These are phyloP conservation scores for Eulimnadia texana DNA, from an alignment of 1,140 invertebrate genomes.

Conservation along the genomic window DNA sequence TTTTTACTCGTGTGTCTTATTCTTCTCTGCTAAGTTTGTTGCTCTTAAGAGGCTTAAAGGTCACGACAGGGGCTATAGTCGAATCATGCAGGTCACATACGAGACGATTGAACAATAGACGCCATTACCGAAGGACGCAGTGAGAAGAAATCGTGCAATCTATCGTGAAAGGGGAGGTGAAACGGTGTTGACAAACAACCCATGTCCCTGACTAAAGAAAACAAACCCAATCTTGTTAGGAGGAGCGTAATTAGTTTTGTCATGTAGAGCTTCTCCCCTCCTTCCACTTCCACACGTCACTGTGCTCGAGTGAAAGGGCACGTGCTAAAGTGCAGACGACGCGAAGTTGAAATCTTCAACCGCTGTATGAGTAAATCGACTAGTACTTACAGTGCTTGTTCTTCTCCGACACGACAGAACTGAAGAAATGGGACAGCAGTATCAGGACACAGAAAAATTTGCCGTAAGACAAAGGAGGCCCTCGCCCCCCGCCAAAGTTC, in stretches of 20 bases:
- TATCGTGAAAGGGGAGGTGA: neutral
- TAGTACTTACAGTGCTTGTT: constrained; percentile 15
- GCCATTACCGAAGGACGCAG: too few species aligned
- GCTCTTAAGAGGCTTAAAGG: too few species aligned
- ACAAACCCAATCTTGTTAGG: neutral
- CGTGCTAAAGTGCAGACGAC: neutral
- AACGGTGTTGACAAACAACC: neutral
- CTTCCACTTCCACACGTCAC: too few species aligned
- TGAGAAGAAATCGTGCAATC: too few species aligned
- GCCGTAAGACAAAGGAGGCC: neutral
- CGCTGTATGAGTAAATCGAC: neutral
- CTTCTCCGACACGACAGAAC: constrained; percentile 3
- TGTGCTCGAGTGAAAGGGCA: neutral
- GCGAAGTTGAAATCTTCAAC: neutral
- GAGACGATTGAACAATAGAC: too few species aligned
- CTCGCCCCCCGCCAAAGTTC: neutral
- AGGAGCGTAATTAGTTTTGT: neutral
- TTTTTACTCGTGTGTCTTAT: neutral
- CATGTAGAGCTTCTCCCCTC: neutral
- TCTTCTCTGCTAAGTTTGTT: too few species aligned
- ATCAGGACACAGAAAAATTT: neutral
- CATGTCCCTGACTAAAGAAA: neutral
- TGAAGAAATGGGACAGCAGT: neutral
- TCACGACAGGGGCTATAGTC: too few species aligned
- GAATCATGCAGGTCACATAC: too few species aligned